Conservation (phyloP, 2,888 invertebrate genomes). For the Microctonus brassicae region DNA sequence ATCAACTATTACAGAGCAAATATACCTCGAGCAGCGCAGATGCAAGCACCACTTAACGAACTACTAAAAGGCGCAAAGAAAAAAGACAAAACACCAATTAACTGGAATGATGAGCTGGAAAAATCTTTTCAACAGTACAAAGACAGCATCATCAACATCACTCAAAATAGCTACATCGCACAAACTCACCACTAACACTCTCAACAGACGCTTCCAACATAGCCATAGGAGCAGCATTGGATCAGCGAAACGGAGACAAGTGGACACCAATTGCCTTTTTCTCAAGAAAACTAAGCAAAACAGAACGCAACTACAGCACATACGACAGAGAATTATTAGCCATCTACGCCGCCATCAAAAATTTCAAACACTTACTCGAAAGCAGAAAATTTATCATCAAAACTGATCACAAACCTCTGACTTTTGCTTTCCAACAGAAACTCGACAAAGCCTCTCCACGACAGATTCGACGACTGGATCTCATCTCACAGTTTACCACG, state of each 20-base stretch:
- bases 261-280: neutral
- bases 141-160: no score
- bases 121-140: no score
- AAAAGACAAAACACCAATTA: no score
- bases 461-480: neutral
- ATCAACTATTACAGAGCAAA: no score
- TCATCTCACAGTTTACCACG: conserved; percentile 7
- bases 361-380: conserved; percentile 4
- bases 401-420: conserved; percentile 12
- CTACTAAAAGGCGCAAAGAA: no score
- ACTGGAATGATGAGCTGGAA: no score
- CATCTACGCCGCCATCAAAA: conserved; percentile 1
- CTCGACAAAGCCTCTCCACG: neutral
- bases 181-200: neutral
- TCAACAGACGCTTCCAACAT: neutral
- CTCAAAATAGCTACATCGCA: no score
- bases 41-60: no score
- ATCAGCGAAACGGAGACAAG: neutral
- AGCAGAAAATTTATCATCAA: neutral
- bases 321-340: neutral
- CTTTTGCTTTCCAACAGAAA: neutral
- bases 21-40: no score
- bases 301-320: conserved; percentile 9
- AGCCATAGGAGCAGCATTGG: no score
- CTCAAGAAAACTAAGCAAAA: neutral